These are phyloP conservation scores for Anagyrus pseudococci DNA, from an alignment of 2,888 invertebrate species.

Conservation along the genomic window DNA sequence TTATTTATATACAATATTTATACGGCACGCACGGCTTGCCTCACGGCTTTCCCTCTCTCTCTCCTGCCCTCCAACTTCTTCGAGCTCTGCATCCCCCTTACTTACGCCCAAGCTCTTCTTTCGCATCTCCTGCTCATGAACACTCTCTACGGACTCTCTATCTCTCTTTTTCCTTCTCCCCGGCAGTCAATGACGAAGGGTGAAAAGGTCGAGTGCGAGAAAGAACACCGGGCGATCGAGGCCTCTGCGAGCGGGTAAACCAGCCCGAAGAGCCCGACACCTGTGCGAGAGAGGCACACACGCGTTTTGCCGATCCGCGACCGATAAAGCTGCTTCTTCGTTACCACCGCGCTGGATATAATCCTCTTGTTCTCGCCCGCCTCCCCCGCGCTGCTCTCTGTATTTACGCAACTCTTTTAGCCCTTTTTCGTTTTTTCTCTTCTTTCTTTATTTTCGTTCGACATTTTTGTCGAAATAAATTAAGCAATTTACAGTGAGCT, in stretches of 20 bases:
- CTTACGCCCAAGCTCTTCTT: conserved; percentile 25
- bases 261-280: conserved; percentile 32
- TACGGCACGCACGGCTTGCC: conserved; percentile 52
- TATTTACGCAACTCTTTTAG: conserved; percentile 37
- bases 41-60: conserved; percentile 34
- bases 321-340: conserved; percentile 41
- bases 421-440: conserved; percentile 26
- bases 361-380: conserved; percentile 40
- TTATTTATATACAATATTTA: conserved; percentile 59
- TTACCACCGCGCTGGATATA: conserved; percentile 40
- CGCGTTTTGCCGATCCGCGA: conserved; percentile 34
- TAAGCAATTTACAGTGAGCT: no score
- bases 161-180: conserved; percentile 15
- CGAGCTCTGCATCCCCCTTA: conserved; percentile 9
- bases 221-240: conserved; percentile 12
- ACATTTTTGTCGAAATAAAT: no score
- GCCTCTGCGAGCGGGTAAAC: conserved; percentile 12
- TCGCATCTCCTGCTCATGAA: not conserved
- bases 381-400: no score
- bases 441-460: not conserved
- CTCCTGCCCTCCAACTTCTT: not conserved
- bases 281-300: no score
- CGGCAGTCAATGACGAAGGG: conserved; percentile 34
- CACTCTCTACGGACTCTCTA: not conserved
- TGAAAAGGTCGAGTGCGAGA: conserved; percentile 37